Evolutionary conservation across 1,140 invertebrate genomes (phyloP).

Genomic region (Cyclargus thomasi): DNA sequence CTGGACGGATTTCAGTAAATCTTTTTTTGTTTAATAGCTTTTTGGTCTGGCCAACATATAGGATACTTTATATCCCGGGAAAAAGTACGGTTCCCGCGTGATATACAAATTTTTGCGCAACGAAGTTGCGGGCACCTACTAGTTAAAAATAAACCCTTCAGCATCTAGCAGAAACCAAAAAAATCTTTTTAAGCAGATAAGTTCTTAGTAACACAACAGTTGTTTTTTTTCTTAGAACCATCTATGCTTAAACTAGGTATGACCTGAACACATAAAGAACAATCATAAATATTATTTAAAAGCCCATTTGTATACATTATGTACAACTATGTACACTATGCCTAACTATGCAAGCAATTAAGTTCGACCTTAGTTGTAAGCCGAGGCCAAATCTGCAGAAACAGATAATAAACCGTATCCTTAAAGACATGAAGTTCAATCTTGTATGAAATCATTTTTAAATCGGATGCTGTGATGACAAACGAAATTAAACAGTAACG

Average conservation of each 20-base stretch:
- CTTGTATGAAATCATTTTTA: background rate
- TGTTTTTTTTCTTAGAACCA: background rate
- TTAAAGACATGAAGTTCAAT: background rate
- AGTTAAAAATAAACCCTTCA: too few species aligned
- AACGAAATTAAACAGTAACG: background rate
- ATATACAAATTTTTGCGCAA: too few species aligned
- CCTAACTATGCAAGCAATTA: constrained; percentile 3
- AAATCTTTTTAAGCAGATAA: too few species aligned
- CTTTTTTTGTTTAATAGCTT: too few species aligned
- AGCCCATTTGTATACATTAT: background rate
- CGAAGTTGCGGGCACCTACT: too few species aligned
- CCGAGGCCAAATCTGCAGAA: background rate
- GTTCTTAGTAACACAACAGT: background rate
- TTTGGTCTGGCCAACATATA: too few species aligned
- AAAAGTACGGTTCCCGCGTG: too few species aligned
- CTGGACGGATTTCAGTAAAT: too few species aligned
- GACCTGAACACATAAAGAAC: background rate
- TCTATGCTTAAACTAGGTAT: background rate
- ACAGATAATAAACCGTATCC: background rate
- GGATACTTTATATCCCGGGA: too few species aligned
- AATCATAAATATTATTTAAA: background rate
- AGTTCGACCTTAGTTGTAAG: background rate
- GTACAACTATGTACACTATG: background rate
- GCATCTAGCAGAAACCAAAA: too few species aligned
- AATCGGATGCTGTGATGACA: background rate